phyloP scores from a whole-genome alignment of 1,140 invertebrate species.

The Hylaeus anthracinus region DNA sequence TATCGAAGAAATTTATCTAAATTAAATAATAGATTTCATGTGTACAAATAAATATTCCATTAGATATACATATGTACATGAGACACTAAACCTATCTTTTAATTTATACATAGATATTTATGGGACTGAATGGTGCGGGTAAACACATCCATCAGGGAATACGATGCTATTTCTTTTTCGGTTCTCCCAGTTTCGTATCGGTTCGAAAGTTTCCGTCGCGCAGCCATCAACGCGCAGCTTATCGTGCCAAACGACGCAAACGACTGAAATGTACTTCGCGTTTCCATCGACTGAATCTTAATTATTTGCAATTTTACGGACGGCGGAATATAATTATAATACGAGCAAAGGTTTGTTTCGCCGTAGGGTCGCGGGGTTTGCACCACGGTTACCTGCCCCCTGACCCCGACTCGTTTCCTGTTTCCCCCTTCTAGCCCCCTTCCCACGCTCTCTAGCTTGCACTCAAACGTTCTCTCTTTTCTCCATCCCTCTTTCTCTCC shows the following conservation, averaged over 20 bases:
- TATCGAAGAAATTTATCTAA: too few relatives aligned
- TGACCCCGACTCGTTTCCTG: constrained; percentile 53
- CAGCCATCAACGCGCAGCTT: background rate
- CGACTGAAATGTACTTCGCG: constrained; percentile 39
- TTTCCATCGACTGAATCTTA: constrained; percentile 77
- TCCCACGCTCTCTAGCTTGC: constrained; percentile 25
- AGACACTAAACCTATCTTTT: too few relatives aligned
- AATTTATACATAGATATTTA: too few relatives aligned
- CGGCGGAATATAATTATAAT: constrained; percentile 78
- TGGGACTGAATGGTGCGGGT: too few relatives aligned
- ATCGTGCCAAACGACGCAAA: constrained; percentile 27
- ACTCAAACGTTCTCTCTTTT: constrained; percentile 41
- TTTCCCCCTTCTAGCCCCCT: constrained; percentile 7
- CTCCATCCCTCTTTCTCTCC: constrained; percentile 36
- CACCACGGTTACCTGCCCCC: constrained; percentile 66
- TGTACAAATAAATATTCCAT: too few relatives aligned
- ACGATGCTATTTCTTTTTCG: background rate
- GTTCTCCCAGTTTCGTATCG: too few relatives aligned
- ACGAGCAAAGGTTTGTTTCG: constrained; percentile 73
- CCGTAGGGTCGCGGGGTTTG: constrained; percentile 71
- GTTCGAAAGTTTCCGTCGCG: background rate
- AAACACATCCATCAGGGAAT: background rate
- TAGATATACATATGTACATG: too few relatives aligned
- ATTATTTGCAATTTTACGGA: constrained; percentile 79
- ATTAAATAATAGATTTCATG: too few relatives aligned